A percentile compares a stretch with the other conserved stretches of the same genome.
Evolutionary conservation across 2,113 vertebrate genomes (phyloP).

Genomic region (Vulpes ferrilata): DNA sequence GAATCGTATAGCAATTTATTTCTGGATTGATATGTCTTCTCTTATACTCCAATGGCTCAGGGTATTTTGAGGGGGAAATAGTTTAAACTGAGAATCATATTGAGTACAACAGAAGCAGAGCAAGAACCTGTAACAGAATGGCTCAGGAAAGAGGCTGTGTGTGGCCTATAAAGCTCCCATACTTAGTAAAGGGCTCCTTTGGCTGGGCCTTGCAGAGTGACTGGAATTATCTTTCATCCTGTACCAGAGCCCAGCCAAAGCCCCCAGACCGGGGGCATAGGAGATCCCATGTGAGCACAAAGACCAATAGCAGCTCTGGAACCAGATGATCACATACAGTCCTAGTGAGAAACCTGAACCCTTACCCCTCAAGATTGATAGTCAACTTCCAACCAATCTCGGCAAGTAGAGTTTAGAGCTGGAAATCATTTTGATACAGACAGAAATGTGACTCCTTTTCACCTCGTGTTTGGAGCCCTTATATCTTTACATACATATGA

Average conservation of each 20-base stretch:
- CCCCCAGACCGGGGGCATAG: not conserved
- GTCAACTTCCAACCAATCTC: not conserved
- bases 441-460: not conserved
- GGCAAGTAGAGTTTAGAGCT: not conserved
- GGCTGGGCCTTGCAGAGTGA: not conserved
- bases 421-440: constrained; percentile 28
- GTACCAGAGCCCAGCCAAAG: not conserved
- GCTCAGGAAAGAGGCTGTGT: not conserved
- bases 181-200: not conserved
- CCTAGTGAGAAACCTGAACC: not conserved
- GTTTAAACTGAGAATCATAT: constrained; percentile 50
- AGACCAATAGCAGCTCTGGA: not conserved
- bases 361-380: not conserved
- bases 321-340: not conserved
- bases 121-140: not conserved
- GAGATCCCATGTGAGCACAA: not conserved
- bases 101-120: constrained; percentile 29
- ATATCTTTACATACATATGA: not conserved
- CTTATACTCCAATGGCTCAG: constrained; percentile 17
- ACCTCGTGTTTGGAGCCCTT: constrained; percentile 16
- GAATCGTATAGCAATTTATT: constrained; percentile 28
- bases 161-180: not conserved
- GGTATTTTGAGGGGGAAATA: not conserved
- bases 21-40: constrained; percentile 47
- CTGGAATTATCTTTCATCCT: constrained; percentile 9